Evolutionary conservation across 2,113 vertebrate species (phyloP).

Genomic region (Camelus bactrianus): DNA sequence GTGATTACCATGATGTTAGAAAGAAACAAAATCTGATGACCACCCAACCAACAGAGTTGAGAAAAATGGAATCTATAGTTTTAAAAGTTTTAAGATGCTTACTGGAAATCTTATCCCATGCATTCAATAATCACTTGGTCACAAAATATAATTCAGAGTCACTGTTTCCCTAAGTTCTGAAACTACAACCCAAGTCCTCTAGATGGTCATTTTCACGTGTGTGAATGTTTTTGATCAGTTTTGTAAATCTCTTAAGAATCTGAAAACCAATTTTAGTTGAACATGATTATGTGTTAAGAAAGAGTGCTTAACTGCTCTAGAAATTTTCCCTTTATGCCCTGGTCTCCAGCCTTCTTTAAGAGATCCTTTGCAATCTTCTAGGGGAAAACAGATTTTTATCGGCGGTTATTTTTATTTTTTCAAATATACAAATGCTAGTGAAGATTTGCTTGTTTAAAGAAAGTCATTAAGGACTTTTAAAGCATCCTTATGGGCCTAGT

Average conservation of each 20-base stretch:
- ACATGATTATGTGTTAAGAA: background rate
- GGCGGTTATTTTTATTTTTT: slow-evolving; percentile 28
- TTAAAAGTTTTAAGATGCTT: slow-evolving; percentile 34
- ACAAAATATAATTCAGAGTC: slow-evolving; percentile 48
- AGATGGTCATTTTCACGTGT: background rate
- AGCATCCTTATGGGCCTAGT: background rate
- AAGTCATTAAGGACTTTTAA: background rate
- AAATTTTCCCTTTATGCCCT: background rate
- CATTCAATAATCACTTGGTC: slow-evolving; percentile 37
- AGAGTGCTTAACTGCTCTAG: background rate
- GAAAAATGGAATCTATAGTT: background rate
- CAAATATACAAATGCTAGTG: background rate
- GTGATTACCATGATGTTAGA: background rate
- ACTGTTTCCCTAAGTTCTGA: slow-evolving; percentile 25
- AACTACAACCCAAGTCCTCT: background rate
- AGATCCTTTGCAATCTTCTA: background rate
- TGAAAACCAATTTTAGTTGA: slow-evolving; percentile 43
- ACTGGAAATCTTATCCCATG: background rate
- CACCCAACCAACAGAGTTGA: background rate
- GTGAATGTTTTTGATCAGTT: slow-evolving; percentile 39
- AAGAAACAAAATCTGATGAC: slow-evolving; percentile 42
- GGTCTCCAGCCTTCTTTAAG: background rate
- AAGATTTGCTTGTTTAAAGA: background rate
- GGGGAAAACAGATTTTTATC: background rate
- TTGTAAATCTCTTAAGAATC: slow-evolving; percentile 14